Evolutionary conservation across 2,888 invertebrate genomes (phyloP).

Genomic region (Catocala fraxini): DNA sequence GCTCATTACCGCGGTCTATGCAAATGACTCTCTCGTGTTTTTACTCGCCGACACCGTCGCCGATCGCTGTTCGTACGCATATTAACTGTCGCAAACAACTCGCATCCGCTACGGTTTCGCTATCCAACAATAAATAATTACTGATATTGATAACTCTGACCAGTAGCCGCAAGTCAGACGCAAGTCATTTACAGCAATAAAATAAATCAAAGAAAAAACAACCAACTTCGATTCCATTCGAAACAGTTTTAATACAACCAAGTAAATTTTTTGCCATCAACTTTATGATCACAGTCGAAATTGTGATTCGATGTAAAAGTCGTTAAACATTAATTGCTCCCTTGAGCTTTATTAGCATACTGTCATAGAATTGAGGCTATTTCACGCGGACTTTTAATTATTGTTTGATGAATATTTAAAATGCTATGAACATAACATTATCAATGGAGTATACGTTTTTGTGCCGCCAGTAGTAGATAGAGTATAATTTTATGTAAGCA

Average conservation of each 20-base stretch:
- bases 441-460: slow-evolving; percentile 65
- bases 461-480: slow-evolving; percentile 52
- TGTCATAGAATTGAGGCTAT: slow-evolving; percentile 66
- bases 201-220: slow-evolving; percentile 63
- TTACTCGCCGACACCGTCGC: slow-evolving; percentile 74
- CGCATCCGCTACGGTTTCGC: slow-evolving; percentile 80
- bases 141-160: slow-evolving; percentile 75
- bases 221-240: slow-evolving; percentile 46
- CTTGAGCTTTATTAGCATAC: slow-evolving; percentile 64
- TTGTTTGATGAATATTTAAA: slow-evolving; percentile 76
- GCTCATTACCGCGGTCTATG: slow-evolving; percentile 82
- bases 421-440: slow-evolving; percentile 65
- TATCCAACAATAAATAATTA: slow-evolving; percentile 83
- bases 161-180: slow-evolving; percentile 53
- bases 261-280: slow-evolving; percentile 56
- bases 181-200: slow-evolving; percentile 65
- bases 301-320: slow-evolving; percentile 63
- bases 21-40: slow-evolving; percentile 83
- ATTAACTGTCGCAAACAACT: slow-evolving; percentile 83
- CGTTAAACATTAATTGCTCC: slow-evolving; percentile 67
- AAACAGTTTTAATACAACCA: slow-evolving; percentile 51
- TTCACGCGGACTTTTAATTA: slow-evolving; percentile 71
- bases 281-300: slow-evolving; percentile 57
- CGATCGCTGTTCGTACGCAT: slow-evolving; percentile 77
- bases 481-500: slow-evolving; percentile 66